These are phyloP conservation scores for Chlorospingus flavigularis DNA, from an alignment of 2,797 vertebrate species.

Conservation along the genomic window DNA sequence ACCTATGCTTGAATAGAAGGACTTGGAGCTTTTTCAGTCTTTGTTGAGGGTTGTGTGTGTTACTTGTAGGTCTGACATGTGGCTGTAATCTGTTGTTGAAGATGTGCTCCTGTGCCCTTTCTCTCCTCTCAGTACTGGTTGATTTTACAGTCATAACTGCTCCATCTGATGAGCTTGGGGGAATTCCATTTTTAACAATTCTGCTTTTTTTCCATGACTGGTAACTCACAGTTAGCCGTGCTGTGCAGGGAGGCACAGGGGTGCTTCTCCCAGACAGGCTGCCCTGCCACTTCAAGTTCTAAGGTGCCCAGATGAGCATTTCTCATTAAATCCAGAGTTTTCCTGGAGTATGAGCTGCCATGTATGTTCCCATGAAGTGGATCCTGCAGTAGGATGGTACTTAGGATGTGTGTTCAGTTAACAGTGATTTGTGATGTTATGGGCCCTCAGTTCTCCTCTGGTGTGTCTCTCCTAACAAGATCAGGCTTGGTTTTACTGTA, in stretches of 20 bases:
- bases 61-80: neutral
- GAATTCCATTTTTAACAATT: neutral
- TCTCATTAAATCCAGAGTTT: neutral
- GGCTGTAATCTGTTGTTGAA: neutral
- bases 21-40: neutral
- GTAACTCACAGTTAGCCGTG: accelerated
- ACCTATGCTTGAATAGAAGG: neutral
- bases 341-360: neutral
- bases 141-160: neutral
- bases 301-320: neutral
- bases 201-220: neutral
- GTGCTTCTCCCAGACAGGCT: neutral
- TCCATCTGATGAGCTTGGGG: neutral
- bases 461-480: neutral
- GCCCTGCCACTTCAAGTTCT: neutral
- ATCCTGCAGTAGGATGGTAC: neutral
- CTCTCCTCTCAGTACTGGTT: neutral
- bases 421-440: neutral
- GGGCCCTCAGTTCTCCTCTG: neutral
- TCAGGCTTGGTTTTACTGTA: neutral
- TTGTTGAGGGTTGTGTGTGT: neutral
- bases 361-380: neutral
- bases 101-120: neutral
- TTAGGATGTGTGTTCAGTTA: neutral
- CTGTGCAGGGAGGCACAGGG: neutral